phyloP scores from a whole-genome alignment of 2,113 vertebrate genomes.

The Ursus arctos region DNA sequence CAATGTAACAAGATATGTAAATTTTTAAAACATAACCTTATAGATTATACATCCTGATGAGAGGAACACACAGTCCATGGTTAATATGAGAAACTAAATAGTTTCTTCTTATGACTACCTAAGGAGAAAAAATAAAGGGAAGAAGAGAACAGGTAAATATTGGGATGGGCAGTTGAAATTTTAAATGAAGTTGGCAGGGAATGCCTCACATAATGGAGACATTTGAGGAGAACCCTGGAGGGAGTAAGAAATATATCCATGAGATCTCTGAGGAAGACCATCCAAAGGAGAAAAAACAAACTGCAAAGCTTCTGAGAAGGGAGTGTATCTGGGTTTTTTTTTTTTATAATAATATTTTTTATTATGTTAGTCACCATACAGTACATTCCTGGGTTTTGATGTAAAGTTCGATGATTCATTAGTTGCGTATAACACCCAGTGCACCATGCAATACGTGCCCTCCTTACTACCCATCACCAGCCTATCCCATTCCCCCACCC shows the following conservation, averaged over 20 bases:
- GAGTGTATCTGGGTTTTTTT: background rate
- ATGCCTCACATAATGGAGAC: background rate
- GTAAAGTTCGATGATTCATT: too few species aligned
- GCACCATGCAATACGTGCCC: too few species aligned
- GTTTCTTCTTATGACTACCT: background rate
- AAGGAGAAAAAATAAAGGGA: slow-evolving; percentile 21
- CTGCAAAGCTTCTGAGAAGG: background rate
- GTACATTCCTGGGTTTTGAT: too few species aligned
- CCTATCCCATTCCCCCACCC: too few species aligned
- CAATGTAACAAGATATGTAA: background rate
- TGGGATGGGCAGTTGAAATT: background rate
- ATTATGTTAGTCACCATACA: too few species aligned
- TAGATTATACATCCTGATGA: background rate
- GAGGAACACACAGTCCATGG: background rate
- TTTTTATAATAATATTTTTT: too few species aligned
- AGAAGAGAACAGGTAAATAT: background rate
- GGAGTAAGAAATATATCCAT: background rate
- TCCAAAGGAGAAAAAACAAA: background rate
- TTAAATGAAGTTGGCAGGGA: background rate
- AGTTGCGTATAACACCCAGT: too few species aligned
- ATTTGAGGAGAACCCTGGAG: background rate
- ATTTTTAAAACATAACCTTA: background rate
- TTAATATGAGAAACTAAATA: slow-evolving; percentile 31
- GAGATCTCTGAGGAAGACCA: background rate
- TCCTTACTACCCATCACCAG: too few species aligned